A percentile compares a stretch with the other conserved stretches of the same genome.
Evolutionary conservation across 2,888 invertebrate genomes (phyloP).

Genomic region (Eretmocerus hayati): DNA sequence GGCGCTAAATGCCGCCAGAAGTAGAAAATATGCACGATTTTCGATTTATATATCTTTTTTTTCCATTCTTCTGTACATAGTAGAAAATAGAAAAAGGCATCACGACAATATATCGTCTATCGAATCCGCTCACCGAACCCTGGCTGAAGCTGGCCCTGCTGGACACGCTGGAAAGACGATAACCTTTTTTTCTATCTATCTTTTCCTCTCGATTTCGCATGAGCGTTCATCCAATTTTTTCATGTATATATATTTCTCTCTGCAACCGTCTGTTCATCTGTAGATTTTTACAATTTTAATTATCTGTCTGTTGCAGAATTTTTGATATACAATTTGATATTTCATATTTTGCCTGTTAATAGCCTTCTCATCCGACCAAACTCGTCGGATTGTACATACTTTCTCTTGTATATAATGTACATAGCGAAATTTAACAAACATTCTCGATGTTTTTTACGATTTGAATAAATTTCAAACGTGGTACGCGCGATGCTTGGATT

Average conservation of each 20-base stretch:
- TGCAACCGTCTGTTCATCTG: background rate
- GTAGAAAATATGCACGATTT: slow-evolving; percentile 1
- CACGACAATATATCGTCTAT: slow-evolving; percentile 13
- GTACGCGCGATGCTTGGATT: slow-evolving; percentile 15
- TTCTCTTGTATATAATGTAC: too few relatives aligned
- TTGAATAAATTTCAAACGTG: slow-evolving; percentile 1
- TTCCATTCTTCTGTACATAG: background rate
- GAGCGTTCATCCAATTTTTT: background rate
- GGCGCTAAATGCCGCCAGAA: slow-evolving; percentile 4
- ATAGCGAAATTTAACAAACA: too few relatives aligned
- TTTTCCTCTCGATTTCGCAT: slow-evolving; percentile 27
- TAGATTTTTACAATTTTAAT: background rate
- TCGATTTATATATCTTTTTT: background rate
- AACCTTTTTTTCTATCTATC: slow-evolving; percentile 6
- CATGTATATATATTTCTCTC: slow-evolving; percentile 7
- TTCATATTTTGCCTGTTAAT: too few relatives aligned
- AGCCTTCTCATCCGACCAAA: too few relatives aligned
- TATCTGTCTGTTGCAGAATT: too few relatives aligned
- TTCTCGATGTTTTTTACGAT: too few relatives aligned
- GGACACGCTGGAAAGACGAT: slow-evolving; percentile 26
- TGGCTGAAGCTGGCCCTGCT: slow-evolving; percentile 31
- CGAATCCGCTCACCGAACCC: slow-evolving; percentile 28
- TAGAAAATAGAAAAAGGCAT: background rate
- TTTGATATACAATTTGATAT: too few relatives aligned
- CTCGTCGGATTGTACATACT: too few relatives aligned